phyloP scores from a whole-genome alignment of 2,888 invertebrate species.

The Aricia artaxerxes region DNA sequence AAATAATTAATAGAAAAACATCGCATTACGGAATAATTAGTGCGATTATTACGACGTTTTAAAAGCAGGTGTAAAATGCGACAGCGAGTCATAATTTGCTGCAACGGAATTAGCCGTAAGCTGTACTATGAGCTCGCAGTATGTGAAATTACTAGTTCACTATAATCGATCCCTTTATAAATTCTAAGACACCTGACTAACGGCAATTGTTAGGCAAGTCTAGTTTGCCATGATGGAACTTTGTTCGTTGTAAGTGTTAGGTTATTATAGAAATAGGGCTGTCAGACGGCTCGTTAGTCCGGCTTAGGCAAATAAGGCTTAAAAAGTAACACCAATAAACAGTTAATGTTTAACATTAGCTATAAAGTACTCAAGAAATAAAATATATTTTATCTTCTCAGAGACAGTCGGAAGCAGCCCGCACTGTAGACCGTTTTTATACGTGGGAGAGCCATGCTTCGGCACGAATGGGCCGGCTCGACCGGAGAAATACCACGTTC shows the following conservation, averaged over 20 bases:
- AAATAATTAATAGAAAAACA: constrained; percentile 40
- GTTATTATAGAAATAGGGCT: constrained; percentile 5
- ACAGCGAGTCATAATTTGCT: constrained; percentile 70
- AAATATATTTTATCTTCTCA: not conserved
- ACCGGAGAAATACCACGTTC: too few species aligned
- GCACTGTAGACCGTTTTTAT: too few species aligned
- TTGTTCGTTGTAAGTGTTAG: constrained; percentile 16
- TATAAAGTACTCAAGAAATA: not conserved
- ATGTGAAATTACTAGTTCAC: constrained; percentile 68
- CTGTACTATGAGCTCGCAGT: constrained; percentile 69
- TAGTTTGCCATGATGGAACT: constrained; percentile 40
- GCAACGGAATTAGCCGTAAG: constrained; percentile 74
- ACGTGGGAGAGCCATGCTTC: too few species aligned
- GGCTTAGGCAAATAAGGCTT: not conserved
- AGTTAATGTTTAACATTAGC: not conserved
- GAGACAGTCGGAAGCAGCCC: not conserved
- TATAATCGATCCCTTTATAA: constrained; percentile 65
- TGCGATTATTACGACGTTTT: constrained; percentile 71
- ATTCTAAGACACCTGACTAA: constrained; percentile 68
- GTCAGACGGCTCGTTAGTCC: not conserved
- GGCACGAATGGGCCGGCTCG: too few species aligned
- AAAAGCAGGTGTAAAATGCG: constrained; percentile 71
- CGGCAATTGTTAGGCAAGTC: constrained; percentile 49
- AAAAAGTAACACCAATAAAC: not conserved
- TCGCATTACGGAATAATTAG: constrained; percentile 60